These are phyloP conservation scores for Athalia circularis DNA, from an alignment of 2,888 invertebrate species.

Conservation along the genomic window DNA sequence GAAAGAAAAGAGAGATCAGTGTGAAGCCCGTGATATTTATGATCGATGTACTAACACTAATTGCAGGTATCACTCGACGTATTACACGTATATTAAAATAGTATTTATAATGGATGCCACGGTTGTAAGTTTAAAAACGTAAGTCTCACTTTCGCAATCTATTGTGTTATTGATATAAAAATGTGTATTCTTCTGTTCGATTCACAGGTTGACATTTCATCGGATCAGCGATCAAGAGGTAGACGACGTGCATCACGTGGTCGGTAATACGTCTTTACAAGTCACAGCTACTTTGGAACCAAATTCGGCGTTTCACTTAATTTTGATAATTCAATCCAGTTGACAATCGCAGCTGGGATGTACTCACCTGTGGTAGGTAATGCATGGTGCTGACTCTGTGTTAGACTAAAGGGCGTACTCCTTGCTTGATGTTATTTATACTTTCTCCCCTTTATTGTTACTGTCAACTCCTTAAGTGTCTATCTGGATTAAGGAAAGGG, in stretches of 20 bases:
- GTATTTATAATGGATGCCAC: neutral
- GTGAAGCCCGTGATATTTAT: conserved; percentile 1
- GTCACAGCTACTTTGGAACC: neutral
- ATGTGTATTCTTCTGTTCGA: no score
- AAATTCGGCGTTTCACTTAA: neutral
- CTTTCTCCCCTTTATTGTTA: conserved; percentile 64
- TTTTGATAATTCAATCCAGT: neutral
- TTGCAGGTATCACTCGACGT: conserved; percentile 52
- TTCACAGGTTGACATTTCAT: no score
- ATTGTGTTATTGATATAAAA: no score
- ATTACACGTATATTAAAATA: neutral
- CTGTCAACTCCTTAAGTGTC: conserved; percentile 35
- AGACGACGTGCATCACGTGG: no score
- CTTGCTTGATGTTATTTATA: conserved; percentile 68
- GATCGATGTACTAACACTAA: conserved; percentile 30
- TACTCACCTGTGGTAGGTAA: conserved; percentile 67
- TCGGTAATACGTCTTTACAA: no score
- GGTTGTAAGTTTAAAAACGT: no score
- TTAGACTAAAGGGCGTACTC: conserved; percentile 67
- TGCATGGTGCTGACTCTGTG: conserved; percentile 67
- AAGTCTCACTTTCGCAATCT: no score
- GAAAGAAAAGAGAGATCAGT: conserved; percentile 40
- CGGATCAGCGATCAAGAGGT: no score
- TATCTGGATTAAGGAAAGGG: conserved; percentile 40
- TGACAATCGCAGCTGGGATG: neutral